Conservation (phyloP, 1,140 invertebrate genomes). For the Lepidurus apus region DNA sequence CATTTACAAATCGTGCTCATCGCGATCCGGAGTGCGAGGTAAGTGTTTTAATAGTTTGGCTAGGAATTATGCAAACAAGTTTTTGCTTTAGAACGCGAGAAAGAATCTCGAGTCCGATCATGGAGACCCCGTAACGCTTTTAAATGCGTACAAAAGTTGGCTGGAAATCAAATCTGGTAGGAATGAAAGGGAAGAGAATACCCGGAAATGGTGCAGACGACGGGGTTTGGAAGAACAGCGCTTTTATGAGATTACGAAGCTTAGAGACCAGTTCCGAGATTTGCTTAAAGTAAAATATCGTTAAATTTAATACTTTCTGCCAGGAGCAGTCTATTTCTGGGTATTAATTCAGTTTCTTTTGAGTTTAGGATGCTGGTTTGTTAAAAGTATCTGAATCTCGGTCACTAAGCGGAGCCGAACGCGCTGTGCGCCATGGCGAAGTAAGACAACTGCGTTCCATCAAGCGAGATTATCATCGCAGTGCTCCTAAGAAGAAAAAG, state of each 20-base stretch:
- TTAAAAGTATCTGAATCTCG: constrained; percentile 24
- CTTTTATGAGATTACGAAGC: constrained; percentile 92
- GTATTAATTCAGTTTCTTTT: constrained; percentile 26
- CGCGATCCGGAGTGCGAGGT: constrained; percentile 75
- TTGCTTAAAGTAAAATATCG: constrained; percentile 60
- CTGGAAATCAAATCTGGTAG: constrained; percentile 60
- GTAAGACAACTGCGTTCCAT: constrained; percentile 74
- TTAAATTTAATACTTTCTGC: constrained; percentile 9
- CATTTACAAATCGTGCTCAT: constrained; percentile 84
- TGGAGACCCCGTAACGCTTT: constrained; percentile 88
- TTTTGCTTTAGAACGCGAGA: constrained; percentile 57
- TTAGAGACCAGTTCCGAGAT: constrained; percentile 81
- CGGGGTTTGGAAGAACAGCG: constrained; percentile 90
- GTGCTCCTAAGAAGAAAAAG: constrained; percentile 63
- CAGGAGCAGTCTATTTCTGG: background rate
- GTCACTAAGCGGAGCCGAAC: constrained; percentile 65
- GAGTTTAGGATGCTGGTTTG: constrained; percentile 21
- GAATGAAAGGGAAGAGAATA: constrained; percentile 39
- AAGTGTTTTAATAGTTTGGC: constrained; percentile 36
- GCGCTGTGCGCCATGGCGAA: constrained; percentile 76
- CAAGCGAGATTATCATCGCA: constrained; percentile 61
- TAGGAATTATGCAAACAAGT: background rate
- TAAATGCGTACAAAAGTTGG: constrained; percentile 88
- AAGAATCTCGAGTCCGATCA: constrained; percentile 83
- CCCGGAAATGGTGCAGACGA: constrained; percentile 76